Conservation (phyloP, 2,113 vertebrate genomes). For the Microtus pennsylvanicus region DNA sequence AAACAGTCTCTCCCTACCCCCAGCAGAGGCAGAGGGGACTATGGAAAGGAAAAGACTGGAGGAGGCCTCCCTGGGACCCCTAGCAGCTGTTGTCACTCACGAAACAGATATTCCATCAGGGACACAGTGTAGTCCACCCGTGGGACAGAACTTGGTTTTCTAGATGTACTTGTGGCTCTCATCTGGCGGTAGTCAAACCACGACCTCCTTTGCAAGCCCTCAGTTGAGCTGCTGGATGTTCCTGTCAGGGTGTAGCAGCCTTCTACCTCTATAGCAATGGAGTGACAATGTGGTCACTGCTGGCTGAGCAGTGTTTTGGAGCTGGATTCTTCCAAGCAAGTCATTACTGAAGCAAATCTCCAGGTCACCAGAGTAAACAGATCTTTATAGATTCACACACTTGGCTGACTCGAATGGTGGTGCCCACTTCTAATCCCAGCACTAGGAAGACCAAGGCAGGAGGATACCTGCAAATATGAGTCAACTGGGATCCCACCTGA, state of each 20-base stretch:
- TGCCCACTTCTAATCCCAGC: background rate
- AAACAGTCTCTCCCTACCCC: background rate
- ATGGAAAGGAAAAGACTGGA: background rate
- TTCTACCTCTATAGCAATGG: background rate
- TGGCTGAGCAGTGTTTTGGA: background rate
- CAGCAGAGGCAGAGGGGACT: background rate
- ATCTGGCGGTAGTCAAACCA: background rate
- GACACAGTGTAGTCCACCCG: background rate
- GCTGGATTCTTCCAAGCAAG: background rate
- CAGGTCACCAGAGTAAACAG: constrained; percentile 38
- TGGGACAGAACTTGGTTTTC: background rate
- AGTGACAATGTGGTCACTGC: background rate
- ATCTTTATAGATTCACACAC: background rate
- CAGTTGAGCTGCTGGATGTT: background rate
- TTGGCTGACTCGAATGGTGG: background rate
- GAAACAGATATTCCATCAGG: background rate
- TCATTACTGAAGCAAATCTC: constrained; percentile 1
- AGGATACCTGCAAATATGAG: background rate
- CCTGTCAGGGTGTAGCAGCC: background rate
- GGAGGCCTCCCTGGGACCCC: background rate
- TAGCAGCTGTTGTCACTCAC: background rate
- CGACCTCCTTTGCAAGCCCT: background rate
- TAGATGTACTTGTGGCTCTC: background rate
- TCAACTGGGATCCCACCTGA: background rate
- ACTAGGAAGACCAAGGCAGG: background rate